phyloP scores from a whole-genome alignment of 2,797 vertebrate genomes.

The Morus bassanus region DNA sequence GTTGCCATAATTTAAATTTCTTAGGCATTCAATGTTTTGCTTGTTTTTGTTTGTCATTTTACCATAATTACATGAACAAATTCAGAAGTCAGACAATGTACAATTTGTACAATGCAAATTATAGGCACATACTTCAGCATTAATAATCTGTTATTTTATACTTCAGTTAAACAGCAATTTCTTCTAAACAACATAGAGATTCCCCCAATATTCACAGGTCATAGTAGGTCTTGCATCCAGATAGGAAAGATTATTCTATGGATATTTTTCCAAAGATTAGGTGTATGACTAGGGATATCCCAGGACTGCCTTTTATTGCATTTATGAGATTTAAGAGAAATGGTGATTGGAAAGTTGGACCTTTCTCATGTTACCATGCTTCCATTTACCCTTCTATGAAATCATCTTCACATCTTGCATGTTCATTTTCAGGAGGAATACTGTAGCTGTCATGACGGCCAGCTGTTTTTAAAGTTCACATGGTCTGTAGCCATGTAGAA shows the following conservation, averaged over 20 bases:
- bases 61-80: background rate
- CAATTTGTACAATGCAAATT: background rate
- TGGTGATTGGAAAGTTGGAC: background rate
- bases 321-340: background rate
- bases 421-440: background rate
- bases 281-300: background rate
- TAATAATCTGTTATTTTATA: background rate
- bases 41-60: background rate
- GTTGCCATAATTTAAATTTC: background rate
- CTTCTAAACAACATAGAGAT: background rate
- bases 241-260: background rate
- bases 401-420: no score
- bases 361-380: background rate
- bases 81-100: background rate
- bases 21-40: no score
- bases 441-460: no score
- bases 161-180: background rate
- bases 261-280: background rate
- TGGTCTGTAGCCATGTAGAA: background rate
- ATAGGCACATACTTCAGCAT: no score
- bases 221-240: background rate
- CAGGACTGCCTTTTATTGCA: background rate
- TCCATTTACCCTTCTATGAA: background rate
- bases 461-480: background rate
- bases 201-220: background rate